phyloP scores from a whole-genome alignment of 2,888 invertebrate genomes.

The Zygaena filipendulae region DNA sequence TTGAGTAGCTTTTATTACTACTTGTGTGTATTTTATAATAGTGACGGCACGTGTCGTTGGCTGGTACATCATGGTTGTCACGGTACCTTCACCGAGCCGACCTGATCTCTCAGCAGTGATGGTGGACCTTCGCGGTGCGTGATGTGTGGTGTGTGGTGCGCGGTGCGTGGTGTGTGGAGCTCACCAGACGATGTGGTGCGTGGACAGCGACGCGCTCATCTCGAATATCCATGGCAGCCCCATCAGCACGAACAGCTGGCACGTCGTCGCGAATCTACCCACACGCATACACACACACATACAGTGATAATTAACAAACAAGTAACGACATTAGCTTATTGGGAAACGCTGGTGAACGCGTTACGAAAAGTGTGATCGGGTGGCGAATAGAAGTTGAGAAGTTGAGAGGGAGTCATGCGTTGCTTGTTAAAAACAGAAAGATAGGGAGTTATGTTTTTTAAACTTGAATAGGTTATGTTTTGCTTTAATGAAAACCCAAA shows the following conservation, averaged over 20 bases:
- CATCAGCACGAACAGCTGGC: conserved; percentile 73
- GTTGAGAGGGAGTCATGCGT: too few species aligned
- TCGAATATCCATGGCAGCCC: conserved; percentile 78
- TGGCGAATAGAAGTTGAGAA: too few species aligned
- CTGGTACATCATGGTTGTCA: too few species aligned
- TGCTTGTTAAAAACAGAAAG: too few species aligned
- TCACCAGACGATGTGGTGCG: conserved; percentile 37
- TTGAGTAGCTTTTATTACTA: neutral
- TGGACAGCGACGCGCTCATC: conserved; percentile 42
- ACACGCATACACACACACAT: too few species aligned
- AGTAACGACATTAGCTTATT: neutral
- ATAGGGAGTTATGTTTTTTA: neutral
- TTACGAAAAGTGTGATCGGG: too few species aligned
- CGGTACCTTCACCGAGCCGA: too few species aligned
- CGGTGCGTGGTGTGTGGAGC: too few species aligned
- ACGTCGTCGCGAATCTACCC: conserved; percentile 70
- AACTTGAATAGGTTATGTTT: conserved; percentile 4
- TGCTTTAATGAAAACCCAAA: conserved; percentile 19
- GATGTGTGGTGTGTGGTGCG: too few species aligned
- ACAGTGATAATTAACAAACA: conserved; percentile 23
- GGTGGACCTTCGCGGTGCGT: too few species aligned
- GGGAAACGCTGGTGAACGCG: neutral
- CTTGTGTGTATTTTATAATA: neutral
- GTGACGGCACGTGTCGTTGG: too few species aligned
- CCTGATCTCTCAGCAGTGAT: too few species aligned